phyloP scores from a whole-genome alignment of 2,113 vertebrate genomes.

The Takifugu flavidus region DNA sequence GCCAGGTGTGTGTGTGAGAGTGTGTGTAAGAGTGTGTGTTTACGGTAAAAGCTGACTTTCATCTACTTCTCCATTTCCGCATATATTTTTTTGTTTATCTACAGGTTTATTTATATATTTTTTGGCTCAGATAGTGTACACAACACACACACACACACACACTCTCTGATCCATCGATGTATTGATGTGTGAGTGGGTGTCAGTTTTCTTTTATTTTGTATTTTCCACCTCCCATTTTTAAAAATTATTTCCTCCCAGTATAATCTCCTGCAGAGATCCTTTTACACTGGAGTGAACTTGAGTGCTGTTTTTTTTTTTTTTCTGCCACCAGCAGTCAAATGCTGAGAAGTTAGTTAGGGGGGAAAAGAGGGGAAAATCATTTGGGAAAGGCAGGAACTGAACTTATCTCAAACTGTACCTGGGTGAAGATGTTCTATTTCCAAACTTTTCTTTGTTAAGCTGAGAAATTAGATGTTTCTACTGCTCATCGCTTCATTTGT shows the following conservation, averaged over 20 bases:
- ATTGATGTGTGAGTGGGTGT: slow-evolving; percentile 69
- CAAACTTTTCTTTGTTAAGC: slow-evolving; percentile 52
- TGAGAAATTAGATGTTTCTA: slow-evolving; percentile 40
- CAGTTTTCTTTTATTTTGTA: slow-evolving; percentile 35
- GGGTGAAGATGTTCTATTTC: slow-evolving; percentile 45
- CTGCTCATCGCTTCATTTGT: slow-evolving; percentile 32
- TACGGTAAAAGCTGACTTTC: slow-evolving; percentile 66
- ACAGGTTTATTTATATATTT: slow-evolving; percentile 77
- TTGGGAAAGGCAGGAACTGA: slow-evolving; percentile 53
- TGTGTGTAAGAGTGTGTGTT: slow-evolving; percentile 29
- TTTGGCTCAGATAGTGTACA: slow-evolving; percentile 29
- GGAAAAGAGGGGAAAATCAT: slow-evolving; percentile 59
- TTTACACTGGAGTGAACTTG: slow-evolving; percentile 54
- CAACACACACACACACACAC: slow-evolving; percentile 17
- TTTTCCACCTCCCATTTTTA: slow-evolving; percentile 49
- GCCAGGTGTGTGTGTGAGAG: slow-evolving; percentile 60
- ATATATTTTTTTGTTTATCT: slow-evolving; percentile 74
- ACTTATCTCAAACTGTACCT: slow-evolving; percentile 47
- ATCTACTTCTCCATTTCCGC: slow-evolving; percentile 67
- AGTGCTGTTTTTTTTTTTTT: slow-evolving; percentile 52
- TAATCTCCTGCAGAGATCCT: slow-evolving; percentile 66
- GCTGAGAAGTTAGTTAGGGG: slow-evolving; percentile 59
- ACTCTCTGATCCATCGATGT: slow-evolving; percentile 70
- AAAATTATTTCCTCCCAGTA: slow-evolving; percentile 59
- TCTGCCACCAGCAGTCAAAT: slow-evolving; percentile 61